Evolutionary conservation across 2,888 invertebrate genomes (phyloP).

Genomic region (Limnephilus rhombicus): DNA sequence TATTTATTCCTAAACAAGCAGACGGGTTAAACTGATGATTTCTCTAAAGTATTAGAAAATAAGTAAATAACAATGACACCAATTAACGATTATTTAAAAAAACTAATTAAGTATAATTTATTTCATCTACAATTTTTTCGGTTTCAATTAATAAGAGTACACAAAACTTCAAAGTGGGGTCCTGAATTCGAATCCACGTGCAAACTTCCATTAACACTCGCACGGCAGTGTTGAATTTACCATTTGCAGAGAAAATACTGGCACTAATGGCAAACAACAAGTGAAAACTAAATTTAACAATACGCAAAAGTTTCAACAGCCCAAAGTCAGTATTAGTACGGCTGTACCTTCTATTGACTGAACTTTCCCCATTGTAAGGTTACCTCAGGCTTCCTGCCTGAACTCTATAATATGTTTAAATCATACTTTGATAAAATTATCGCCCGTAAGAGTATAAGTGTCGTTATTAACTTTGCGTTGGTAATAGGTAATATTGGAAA

Average conservation of each 20-base stretch:
- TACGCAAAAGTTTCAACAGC: conserved; percentile 44
- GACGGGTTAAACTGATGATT: too few relatives aligned
- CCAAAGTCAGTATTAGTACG: conserved; percentile 34
- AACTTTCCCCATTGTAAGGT: conserved; percentile 31
- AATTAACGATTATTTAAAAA: too few relatives aligned
- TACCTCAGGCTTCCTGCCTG: neutral
- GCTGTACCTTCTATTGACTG: neutral
- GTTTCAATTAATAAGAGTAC: neutral
- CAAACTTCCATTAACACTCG: neutral
- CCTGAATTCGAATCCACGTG: neutral
- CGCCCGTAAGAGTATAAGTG: neutral
- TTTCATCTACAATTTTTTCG: too few relatives aligned
- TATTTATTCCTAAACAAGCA: too few relatives aligned
- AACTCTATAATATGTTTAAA: neutral
- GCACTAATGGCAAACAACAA: conserved; percentile 31
- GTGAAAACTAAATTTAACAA: conserved; percentile 46
- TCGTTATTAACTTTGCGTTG: neutral
- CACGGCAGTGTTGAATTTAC: conserved; percentile 6
- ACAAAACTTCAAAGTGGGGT: neutral
- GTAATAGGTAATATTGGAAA: neutral
- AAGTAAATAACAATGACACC: too few relatives aligned
- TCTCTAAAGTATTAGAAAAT: too few relatives aligned
- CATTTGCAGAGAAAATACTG: neutral
- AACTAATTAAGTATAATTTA: too few relatives aligned
- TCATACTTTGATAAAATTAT: neutral